These are phyloP conservation scores for Sinopyrophorus schimmeli DNA, from an alignment of 2,888 invertebrate species.

Conservation along the genomic window DNA sequence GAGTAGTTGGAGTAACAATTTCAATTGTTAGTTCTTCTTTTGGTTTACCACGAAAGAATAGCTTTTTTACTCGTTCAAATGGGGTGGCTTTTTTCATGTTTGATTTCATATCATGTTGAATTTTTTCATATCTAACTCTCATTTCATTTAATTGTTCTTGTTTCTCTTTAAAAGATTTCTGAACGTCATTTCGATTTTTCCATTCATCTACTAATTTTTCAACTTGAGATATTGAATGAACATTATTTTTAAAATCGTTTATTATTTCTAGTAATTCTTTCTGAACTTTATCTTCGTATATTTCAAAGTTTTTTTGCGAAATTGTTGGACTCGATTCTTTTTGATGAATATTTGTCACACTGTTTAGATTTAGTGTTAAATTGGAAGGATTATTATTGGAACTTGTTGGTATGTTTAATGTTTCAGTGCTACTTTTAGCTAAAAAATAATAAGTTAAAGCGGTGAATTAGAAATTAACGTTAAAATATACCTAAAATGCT, in stretches of 20 bases:
- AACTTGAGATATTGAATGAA: conserved; percentile 81
- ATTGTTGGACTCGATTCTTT: conserved; percentile 16
- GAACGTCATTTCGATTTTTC: conserved; percentile 85
- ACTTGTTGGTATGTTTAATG: not conserved
- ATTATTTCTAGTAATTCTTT: conserved; percentile 85
- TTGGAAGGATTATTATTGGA: conserved; percentile 9
- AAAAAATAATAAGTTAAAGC: too few species aligned
- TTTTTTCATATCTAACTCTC: conserved; percentile 79
- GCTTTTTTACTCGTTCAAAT: conserved; percentile 64
- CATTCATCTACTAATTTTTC: conserved; percentile 85
- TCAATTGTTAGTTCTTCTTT: conserved; percentile 21
- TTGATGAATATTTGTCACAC: conserved; percentile 1
- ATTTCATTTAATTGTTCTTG: conserved; percentile 80
- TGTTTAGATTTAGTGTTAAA: conserved; percentile 19
- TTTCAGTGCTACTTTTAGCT: conserved; percentile 6
- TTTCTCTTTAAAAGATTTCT: conserved; percentile 82
- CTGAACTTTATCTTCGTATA: conserved; percentile 61
- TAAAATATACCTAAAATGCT: conserved; percentile 12
- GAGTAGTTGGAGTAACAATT: conserved; percentile 10
- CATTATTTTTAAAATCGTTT: conserved; percentile 87
- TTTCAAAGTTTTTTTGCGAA: conserved; percentile 17
- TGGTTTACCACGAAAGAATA: conserved; percentile 34
- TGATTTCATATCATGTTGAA: conserved; percentile 76
- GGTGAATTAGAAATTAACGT: not conserved
- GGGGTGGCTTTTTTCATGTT: conserved; percentile 77